Conservation (phyloP, 2,888 invertebrate species). For the Epistrophella euchroma region DNA sequence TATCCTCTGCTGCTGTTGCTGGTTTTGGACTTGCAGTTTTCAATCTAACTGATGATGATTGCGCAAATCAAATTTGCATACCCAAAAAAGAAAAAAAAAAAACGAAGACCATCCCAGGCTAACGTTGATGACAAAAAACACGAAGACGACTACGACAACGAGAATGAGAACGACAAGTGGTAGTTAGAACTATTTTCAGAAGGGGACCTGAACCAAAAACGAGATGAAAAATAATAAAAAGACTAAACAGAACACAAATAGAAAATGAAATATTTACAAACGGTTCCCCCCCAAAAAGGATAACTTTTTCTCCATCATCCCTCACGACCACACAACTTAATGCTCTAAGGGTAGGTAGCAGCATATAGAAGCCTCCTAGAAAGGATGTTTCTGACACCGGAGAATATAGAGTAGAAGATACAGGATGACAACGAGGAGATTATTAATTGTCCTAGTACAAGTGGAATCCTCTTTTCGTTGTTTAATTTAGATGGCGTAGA, state of each 20-base stretch:
- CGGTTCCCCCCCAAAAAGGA: constrained; percentile 43
- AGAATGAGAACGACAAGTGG: background rate
- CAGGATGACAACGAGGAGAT: constrained; percentile 63
- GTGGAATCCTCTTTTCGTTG: constrained; percentile 61
- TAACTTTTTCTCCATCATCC: constrained; percentile 42
- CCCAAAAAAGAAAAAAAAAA: constrained; percentile 6
- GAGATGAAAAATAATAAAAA: constrained; percentile 38
- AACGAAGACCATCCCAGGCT: background rate
- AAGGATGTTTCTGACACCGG: constrained; percentile 62
- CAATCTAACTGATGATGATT: constrained; percentile 54
- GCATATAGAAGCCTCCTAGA: constrained; percentile 34
- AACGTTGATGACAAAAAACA: background rate
- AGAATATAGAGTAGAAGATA: constrained; percentile 28
- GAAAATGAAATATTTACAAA: constrained; percentile 60
- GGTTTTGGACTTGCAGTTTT: constrained; percentile 31
- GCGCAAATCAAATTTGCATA: constrained; percentile 67
- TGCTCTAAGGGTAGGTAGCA: constrained; percentile 9
- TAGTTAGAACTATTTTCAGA: constrained; percentile 15
- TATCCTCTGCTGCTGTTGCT: background rate
- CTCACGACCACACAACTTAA: constrained; percentile 16
- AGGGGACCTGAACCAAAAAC: background rate
- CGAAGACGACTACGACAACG: background rate
- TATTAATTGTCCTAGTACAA: constrained; percentile 71
- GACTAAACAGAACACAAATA: constrained; percentile 61
- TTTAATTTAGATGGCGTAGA: constrained; percentile 70